Conservation (phyloP, 2,113 vertebrate species). For the Butastur rufipennis region DNA sequence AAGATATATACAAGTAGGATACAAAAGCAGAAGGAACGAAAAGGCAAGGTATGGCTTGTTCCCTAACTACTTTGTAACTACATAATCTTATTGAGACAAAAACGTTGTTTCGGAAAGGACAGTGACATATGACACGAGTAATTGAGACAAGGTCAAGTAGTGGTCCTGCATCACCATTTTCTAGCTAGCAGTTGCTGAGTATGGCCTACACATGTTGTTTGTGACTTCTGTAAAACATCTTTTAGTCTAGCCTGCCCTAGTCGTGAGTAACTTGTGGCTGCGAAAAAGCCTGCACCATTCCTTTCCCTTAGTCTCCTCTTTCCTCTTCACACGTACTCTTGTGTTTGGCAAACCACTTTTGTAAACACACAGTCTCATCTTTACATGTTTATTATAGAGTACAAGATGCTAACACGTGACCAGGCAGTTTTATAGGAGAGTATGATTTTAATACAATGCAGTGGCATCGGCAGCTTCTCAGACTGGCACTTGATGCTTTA, state of each 20-base stretch:
- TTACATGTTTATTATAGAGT: not conserved
- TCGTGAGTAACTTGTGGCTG: not conserved
- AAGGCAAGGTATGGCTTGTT: not conserved
- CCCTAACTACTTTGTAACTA: not conserved
- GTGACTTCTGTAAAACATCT: not conserved
- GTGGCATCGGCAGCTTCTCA: not conserved
- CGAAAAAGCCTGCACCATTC: not conserved
- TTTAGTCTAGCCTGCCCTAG: not conserved
- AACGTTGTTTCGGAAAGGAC: not conserved
- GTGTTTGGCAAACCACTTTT: not conserved
- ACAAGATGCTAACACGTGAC: not conserved
- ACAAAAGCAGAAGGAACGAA: not conserved
- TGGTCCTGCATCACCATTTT: not conserved
- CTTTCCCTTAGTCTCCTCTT: not conserved
- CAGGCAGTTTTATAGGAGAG: not conserved
- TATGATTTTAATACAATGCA: not conserved
- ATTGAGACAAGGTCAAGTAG: not conserved
- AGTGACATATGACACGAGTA: not conserved
- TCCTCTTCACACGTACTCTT: not conserved
- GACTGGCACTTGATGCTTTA: not conserved
- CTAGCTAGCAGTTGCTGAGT: not conserved
- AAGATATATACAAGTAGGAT: not conserved
- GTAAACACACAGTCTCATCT: not conserved
- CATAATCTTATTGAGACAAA: not conserved
- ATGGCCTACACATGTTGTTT: not conserved